These are phyloP conservation scores for Diabrotica undecimpunctata DNA, from an alignment of 1,140 invertebrate genomes.

Conservation along the genomic window DNA sequence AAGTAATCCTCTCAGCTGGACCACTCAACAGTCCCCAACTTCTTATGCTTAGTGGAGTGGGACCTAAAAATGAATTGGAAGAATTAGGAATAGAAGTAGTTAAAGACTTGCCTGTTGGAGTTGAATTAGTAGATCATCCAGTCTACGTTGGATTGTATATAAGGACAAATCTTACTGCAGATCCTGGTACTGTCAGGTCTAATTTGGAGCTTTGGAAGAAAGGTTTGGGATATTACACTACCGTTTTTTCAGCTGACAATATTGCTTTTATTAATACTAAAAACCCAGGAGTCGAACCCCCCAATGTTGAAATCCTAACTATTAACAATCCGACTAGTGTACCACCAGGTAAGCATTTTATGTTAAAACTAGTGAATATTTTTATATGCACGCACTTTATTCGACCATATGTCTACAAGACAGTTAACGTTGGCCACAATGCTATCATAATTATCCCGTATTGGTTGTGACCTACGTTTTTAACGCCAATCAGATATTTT, in stretches of 20 bases:
- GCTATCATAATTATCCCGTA: too few relatives aligned
- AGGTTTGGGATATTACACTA: not conserved
- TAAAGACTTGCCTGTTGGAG: slow-evolving; percentile 66
- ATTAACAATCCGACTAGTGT: not conserved
- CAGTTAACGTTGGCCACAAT: too few relatives aligned
- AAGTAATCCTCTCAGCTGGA: slow-evolving; percentile 70
- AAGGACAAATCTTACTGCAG: slow-evolving; percentile 4
- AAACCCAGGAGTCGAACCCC: not conserved
- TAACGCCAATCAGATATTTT: too few relatives aligned
- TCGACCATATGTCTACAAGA: too few relatives aligned
- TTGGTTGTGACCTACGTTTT: too few relatives aligned
- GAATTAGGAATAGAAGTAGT: slow-evolving; percentile 56
- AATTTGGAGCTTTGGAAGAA: not conserved
- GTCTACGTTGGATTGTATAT: slow-evolving; percentile 31
- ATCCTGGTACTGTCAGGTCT: not conserved
- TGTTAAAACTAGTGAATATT: too few relatives aligned
- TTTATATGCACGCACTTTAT: too few relatives aligned
- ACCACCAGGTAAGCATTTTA: not conserved
- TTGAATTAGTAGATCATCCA: slow-evolving; percentile 73
- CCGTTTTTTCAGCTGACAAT: not conserved
- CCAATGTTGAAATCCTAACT: not conserved
- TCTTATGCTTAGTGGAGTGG: slow-evolving; percentile 74
- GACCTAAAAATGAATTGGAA: slow-evolving; percentile 62
- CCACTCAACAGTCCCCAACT: slow-evolving; percentile 68
- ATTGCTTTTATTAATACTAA: not conserved